Conservation (phyloP, 2,888 invertebrate genomes). For the Dermolepida albohirtum region DNA sequence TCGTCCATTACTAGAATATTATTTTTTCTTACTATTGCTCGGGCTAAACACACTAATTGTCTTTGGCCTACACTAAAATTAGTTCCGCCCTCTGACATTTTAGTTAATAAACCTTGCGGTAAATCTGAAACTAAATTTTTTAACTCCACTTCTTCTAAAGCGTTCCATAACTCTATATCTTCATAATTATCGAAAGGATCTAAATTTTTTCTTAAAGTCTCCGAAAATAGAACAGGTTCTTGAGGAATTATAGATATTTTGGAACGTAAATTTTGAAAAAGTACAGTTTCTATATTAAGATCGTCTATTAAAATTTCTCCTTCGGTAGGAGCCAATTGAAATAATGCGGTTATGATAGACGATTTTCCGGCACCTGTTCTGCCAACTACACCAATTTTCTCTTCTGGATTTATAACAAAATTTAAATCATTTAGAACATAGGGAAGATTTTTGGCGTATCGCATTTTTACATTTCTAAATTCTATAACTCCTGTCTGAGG, state of each 20-base stretch:
- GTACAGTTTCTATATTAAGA: conserved; percentile 75
- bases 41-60: conserved; percentile 78
- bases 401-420: conserved; percentile 73
- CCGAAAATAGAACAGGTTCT: conserved; percentile 88
- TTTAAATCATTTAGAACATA: conserved; percentile 79
- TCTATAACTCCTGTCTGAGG: conserved; percentile 76
- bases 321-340: conserved; percentile 81
- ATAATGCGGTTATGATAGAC: conserved; percentile 80
- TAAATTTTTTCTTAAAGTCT: conserved; percentile 86
- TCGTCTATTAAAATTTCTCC: conserved; percentile 87
- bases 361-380: conserved; percentile 88
- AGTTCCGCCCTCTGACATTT: conserved; percentile 72
- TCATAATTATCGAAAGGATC: conserved; percentile 87
- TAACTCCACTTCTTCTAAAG: conserved; percentile 84
- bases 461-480: conserved; percentile 76
- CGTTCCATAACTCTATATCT: conserved; percentile 85
- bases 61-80: conserved; percentile 68
- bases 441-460: conserved; percentile 77
- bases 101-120: conserved; percentile 64
- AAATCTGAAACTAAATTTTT: conserved; percentile 77
- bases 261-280: conserved; percentile 79
- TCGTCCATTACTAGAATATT: conserved; percentile 70
- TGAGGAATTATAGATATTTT: conserved; percentile 88
- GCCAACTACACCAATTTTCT: conserved; percentile 84
- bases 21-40: conserved; percentile 69